Evolutionary conservation across 1,140 invertebrate species (phyloP).

Genomic region (Drosophila willistoni): DNA sequence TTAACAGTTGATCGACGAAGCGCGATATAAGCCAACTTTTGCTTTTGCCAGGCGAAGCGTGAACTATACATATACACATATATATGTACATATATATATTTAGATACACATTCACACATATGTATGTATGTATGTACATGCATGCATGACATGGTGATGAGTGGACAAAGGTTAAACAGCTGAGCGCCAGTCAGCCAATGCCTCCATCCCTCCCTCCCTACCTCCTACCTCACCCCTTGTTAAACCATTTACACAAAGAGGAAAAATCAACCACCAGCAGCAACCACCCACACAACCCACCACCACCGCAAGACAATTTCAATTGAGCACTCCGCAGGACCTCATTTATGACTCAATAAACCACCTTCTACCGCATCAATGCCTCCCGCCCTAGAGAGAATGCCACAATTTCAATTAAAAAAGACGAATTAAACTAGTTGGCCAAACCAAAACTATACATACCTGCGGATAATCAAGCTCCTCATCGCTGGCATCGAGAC

Average conservation of each 20-base stretch:
- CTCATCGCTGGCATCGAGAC: constrained; percentile 78
- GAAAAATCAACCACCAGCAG: constrained; percentile 10
- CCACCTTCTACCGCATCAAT: background rate
- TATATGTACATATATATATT: background rate
- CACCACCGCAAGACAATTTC: constrained; percentile 65
- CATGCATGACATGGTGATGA: constrained; percentile 47
- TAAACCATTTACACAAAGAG: background rate
- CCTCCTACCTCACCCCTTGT: background rate
- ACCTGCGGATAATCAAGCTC: constrained; percentile 82
- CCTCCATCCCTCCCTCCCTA: constrained; percentile 26
- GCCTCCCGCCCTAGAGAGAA: constrained; percentile 9
- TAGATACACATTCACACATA: background rate
- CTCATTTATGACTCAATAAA: constrained; percentile 73
- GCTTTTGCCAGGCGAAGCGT: constrained; percentile 68
- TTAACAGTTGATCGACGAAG: constrained; percentile 72
- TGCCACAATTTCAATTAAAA: constrained; percentile 33
- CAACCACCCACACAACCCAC: constrained; percentile 2
- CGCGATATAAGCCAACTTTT: constrained; percentile 35
- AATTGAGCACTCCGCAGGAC: constrained; percentile 76
- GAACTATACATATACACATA: constrained; percentile 36
- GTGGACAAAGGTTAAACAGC: constrained; percentile 69
- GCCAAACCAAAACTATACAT: constrained; percentile 28
- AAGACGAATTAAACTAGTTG: background rate
- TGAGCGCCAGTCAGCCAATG: constrained; percentile 33
- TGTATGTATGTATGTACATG: background rate